These are phyloP conservation scores for Laodelphax striatellus DNA, from an alignment of 1,140 invertebrate species.

Conservation along the genomic window DNA sequence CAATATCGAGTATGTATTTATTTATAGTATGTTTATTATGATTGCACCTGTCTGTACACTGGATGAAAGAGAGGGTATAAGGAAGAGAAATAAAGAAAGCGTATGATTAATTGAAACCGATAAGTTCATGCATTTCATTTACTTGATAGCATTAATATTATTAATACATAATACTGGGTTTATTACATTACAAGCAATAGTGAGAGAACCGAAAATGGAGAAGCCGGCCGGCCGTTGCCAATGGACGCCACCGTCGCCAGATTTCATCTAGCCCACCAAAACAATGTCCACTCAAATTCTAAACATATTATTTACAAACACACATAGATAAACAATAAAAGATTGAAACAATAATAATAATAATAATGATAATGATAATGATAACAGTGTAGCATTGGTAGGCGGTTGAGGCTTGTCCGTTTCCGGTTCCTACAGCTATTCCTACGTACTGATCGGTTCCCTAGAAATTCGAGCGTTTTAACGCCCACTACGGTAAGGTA, in stretches of 20 bases:
- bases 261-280: too few relatives aligned
- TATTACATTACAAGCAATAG: conserved; percentile 20
- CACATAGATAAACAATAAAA: too few relatives aligned
- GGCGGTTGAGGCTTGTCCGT: not conserved
- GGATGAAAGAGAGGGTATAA: conserved; percentile 7
- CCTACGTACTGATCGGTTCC: not conserved
- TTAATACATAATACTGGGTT: conserved; percentile 25
- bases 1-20: not conserved
- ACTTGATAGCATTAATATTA: conserved; percentile 22
- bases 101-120: conserved; percentile 24
- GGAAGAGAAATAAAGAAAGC: conserved; percentile 21
- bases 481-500: conserved; percentile 7
- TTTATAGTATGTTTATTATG: not conserved
- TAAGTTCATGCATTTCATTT: conserved; percentile 22
- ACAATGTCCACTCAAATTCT: too few relatives aligned
- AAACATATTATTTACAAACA: too few relatives aligned
- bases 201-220: not conserved
- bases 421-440: not conserved
- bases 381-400: too few relatives aligned
- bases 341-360: too few relatives aligned
- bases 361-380: too few relatives aligned
- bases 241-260: too few relatives aligned
- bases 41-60: conserved; percentile 14
- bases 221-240: not conserved
- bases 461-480: conserved; percentile 11